These are phyloP conservation scores for Drosophila setosimentum DNA, from an alignment of 2,888 invertebrate species.

Conservation along the genomic window DNA sequence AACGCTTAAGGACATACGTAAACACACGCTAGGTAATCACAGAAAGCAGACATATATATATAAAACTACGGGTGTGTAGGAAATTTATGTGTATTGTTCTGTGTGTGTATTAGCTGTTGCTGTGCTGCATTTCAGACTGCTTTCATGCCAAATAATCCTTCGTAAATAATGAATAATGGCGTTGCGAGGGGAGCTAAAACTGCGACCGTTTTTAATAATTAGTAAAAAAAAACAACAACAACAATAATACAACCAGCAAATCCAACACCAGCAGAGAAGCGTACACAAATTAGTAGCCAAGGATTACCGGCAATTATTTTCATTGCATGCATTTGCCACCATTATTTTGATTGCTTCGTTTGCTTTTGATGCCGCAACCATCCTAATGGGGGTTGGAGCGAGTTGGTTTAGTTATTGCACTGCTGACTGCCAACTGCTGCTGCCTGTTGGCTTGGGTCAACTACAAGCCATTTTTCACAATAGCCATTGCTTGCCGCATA, in stretches of 20 bases:
- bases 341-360: constrained; percentile 80
- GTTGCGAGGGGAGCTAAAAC: constrained; percentile 52
- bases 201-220: constrained; percentile 61
- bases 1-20: constrained; percentile 16
- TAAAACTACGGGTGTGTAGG: constrained; percentile 42
- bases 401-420: constrained; percentile 37
- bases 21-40: constrained; percentile 13
- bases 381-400: neutral
- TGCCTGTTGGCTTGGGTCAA: constrained; percentile 26
- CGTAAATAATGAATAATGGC: constrained; percentile 76
- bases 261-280: constrained; percentile 48
- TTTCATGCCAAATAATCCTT: constrained; percentile 77
- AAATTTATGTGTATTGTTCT: constrained; percentile 29
- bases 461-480: constrained; percentile 52
- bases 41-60: constrained; percentile 37
- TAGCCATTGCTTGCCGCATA: constrained; percentile 29
- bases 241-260: constrained; percentile 23
- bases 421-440: constrained; percentile 7
- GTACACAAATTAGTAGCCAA: constrained; percentile 74
- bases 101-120: constrained; percentile 11
- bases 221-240: constrained; percentile 43
- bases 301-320: constrained; percentile 81
- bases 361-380: constrained; percentile 54
- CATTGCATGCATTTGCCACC: constrained; percentile 77
- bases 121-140: constrained; percentile 38